These are phyloP conservation scores for Nyleta sp. DNA, from an alignment of 2,888 invertebrate species.

Conservation along the genomic window DNA sequence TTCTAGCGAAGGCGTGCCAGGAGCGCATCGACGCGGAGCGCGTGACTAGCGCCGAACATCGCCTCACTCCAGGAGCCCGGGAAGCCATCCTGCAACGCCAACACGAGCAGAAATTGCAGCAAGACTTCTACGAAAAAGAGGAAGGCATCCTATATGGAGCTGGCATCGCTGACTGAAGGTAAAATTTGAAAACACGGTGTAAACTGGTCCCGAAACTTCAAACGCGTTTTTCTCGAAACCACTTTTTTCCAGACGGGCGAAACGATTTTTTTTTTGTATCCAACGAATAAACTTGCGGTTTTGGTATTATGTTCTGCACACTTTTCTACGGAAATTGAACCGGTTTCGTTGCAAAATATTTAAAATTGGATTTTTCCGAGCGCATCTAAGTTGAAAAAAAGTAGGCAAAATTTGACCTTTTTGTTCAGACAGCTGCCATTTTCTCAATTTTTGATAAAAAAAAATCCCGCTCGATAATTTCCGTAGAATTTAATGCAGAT, in stretches of 20 bases:
- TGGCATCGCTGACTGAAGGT: slow-evolving; percentile 22
- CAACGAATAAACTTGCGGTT: slow-evolving; percentile 22
- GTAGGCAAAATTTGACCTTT: slow-evolving; percentile 31
- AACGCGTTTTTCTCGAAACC: slow-evolving; percentile 33
- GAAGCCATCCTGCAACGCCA: not conserved
- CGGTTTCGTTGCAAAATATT: slow-evolving; percentile 19
- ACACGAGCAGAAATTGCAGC: not conserved
- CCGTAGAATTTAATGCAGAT: slow-evolving; percentile 18
- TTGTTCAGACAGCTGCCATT: slow-evolving; percentile 32
- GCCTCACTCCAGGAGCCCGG: not conserved
- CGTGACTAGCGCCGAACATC: not conserved
- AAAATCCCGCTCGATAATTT: slow-evolving; percentile 2
- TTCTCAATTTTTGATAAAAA: slow-evolving; percentile 22
- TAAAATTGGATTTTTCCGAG: slow-evolving; percentile 1
- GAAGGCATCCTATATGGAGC: slow-evolving; percentile 9
- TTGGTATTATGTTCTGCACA: slow-evolving; percentile 14
- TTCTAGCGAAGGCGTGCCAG: not conserved
- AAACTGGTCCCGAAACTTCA: slow-evolving; percentile 14
- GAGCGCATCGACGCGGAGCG: not conserved
- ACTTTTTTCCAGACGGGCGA: slow-evolving; percentile 4
- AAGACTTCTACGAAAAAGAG: slow-evolving; percentile 7
- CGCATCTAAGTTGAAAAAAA: slow-evolving; percentile 17
- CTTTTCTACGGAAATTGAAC: slow-evolving; percentile 16
- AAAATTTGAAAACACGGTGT: not conserved
- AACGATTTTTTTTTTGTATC: slow-evolving; percentile 17